Evolutionary conservation across 2,797 vertebrate species (phyloP).

Genomic region (Stomatorhinus walkeri): DNA sequence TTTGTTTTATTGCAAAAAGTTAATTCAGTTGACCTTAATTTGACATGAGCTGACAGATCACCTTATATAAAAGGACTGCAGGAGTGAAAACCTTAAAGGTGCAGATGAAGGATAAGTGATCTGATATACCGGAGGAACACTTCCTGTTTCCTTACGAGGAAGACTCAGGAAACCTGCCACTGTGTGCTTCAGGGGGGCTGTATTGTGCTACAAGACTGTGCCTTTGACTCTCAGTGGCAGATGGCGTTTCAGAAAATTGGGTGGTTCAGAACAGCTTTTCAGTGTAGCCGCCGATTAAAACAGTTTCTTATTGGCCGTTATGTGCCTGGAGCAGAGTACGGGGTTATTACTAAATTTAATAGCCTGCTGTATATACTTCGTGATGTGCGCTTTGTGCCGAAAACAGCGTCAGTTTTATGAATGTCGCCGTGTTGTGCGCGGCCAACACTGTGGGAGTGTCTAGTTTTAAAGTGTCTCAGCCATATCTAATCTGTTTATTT

Average conservation of each 20-base stretch:
- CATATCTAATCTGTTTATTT: neutral
- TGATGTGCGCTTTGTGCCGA: neutral
- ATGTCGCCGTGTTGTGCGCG: neutral
- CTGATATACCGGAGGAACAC: slow-evolving; percentile 50
- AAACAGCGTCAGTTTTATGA: neutral
- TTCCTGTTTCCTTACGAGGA: slow-evolving; percentile 45
- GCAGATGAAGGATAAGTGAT: neutral
- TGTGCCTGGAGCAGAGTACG: neutral
- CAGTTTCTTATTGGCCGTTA: neutral
- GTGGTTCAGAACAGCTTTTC: neutral
- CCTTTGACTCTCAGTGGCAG: neutral
- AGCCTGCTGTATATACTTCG: neutral
- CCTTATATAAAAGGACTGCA: neutral
- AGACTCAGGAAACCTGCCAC: slow-evolving; percentile 13
- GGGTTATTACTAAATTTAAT: neutral
- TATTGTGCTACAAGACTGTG: neutral
- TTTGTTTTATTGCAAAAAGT: neutral
- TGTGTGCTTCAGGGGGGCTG: neutral
- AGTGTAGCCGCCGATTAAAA: neutral
- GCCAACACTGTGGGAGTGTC: neutral
- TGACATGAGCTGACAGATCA: neutral
- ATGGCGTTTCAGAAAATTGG: neutral
- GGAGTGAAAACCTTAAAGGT: neutral
- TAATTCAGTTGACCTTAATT: neutral
- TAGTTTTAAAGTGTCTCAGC: neutral